These are phyloP conservation scores for Scaptomyza pallida DNA, from an alignment of 1,140 invertebrate genomes.

Conservation along the genomic window DNA sequence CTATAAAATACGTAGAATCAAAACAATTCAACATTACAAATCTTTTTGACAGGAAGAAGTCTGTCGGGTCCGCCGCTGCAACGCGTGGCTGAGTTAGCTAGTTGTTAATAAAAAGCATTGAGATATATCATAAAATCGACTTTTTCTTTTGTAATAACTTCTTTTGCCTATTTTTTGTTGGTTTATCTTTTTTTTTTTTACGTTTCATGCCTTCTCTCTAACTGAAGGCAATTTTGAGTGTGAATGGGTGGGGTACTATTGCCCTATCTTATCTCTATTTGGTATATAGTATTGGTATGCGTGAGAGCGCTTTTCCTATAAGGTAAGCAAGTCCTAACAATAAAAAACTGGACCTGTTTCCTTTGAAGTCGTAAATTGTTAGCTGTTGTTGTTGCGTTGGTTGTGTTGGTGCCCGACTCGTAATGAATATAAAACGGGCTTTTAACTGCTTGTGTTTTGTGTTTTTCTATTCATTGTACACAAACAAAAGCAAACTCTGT, in stretches of 20 bases:
- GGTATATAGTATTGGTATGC: conserved; percentile 1
- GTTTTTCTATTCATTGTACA: conserved; percentile 39
- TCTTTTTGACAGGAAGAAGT: no score
- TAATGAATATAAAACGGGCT: conserved; percentile 74
- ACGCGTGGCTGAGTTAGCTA: no score
- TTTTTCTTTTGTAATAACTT: conserved; percentile 1
- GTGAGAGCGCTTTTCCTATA: conserved; percentile 25
- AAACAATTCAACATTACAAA: no score
- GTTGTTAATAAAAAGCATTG: conserved; percentile 1
- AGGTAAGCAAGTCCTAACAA: conserved; percentile 45
- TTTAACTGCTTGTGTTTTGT: conserved; percentile 65
- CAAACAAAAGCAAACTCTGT: conserved; percentile 7
- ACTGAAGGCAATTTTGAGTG: conserved; percentile 26
- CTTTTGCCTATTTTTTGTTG: conserved; percentile 14
- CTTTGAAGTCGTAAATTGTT: conserved; percentile 69
- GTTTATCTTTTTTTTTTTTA: conserved; percentile 10
- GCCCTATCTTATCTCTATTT: conserved; percentile 12
- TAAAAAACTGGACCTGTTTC: conserved; percentile 57
- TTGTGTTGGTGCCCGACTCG: conserved; percentile 35
- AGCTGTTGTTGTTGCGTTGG: conserved; percentile 42
- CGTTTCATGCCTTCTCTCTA: conserved; percentile 19
- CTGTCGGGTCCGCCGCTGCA: no score
- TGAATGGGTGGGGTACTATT: conserved; percentile 3
- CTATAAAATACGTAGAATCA: no score
- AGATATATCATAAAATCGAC: neutral